Evolutionary conservation across 2,113 vertebrate species (phyloP), one percentile per base, ranked within the genome.

Genomic region (Carassius carassius): DNA sequence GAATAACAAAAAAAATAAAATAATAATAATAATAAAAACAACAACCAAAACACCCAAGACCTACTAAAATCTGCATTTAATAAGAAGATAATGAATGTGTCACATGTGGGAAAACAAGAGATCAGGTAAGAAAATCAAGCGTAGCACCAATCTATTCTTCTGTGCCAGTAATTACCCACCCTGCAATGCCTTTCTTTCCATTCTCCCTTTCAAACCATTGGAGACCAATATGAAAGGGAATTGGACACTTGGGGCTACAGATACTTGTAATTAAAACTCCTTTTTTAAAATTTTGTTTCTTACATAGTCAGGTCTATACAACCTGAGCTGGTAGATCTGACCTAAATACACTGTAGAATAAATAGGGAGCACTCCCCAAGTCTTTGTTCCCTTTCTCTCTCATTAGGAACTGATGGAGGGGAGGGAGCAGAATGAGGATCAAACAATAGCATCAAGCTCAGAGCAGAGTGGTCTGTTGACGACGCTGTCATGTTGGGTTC

Each of bases 141-240:
- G 77, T 86, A 87, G 86, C 89, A 86, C 91, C 70, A 70, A 90
- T 82, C 92, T 91, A 90, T 92, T 93, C 93, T 92, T 88, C 83
- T 86, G 56, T n/a, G 54, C 86, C 86, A 81, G 84, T 95, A 95
- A 94, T 93, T 95, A 94, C 92, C 86, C 89, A 67, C 88, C 88
- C 90, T 88, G 91, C 86, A 87, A 90, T 90, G 76, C 82, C 80
- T 90, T 90, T 91, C 91, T 90, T 91, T 89, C 89, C 90, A 89
- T 91, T 91, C 90, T 92, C 91, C 89, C 90, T 89, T 87, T 90
- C 73, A 86, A 86, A 89, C 91, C 93, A 90, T 92, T 67, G 77
- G 94, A 91, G 94, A 94, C 91, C 81, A 90, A 93, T 94, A 95
- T 95, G 92, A 94, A 94, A 95, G 94, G 93, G 92, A 94, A 94